Evolutionary conservation across 1,140 invertebrate species (phyloP).

Genomic region (Lycorma delicatula): DNA sequence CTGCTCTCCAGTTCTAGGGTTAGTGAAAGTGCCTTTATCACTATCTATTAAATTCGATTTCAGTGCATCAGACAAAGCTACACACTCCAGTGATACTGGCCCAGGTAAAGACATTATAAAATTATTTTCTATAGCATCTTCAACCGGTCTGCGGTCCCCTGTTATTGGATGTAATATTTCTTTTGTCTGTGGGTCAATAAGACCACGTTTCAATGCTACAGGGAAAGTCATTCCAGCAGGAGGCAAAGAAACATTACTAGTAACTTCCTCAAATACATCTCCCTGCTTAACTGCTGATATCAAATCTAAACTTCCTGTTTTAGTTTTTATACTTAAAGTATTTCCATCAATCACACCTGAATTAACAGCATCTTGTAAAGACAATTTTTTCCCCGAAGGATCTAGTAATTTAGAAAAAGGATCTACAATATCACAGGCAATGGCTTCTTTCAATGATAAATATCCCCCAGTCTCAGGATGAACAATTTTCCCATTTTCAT

Average conservation of each 20-base stretch:
- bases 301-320: slow-evolving; percentile 51
- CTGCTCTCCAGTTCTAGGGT: slow-evolving; percentile 55
- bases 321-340: slow-evolving; percentile 58
- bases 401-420: slow-evolving; percentile 55
- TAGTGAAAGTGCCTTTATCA: slow-evolving; percentile 54
- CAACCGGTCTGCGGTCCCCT: slow-evolving; percentile 55
- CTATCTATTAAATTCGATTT: slow-evolving; percentile 61
- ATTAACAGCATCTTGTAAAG: slow-evolving; percentile 70
- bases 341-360: slow-evolving; percentile 65
- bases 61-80: slow-evolving; percentile 57
- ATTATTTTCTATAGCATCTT: slow-evolving; percentile 67
- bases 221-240: slow-evolving; percentile 64
- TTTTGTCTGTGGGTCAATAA: slow-evolving; percentile 60
- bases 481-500: slow-evolving; percentile 74
- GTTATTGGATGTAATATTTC: slow-evolving; percentile 71
- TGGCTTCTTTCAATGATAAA: slow-evolving; percentile 69
- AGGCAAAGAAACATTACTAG: slow-evolving; percentile 39
- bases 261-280: slow-evolving; percentile 38
- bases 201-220: slow-evolving; percentile 69
- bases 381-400: slow-evolving; percentile 52
- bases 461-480: slow-evolving; percentile 79
- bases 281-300: slow-evolving; percentile 53
- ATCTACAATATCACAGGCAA: slow-evolving; percentile 79
- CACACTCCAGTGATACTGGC: slow-evolving; percentile 51
- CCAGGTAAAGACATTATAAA: slow-evolving; percentile 74